Base-by-base conservation (phyloP, 2,797 vertebrate species). In the Garrulus glandarius region DNA sequence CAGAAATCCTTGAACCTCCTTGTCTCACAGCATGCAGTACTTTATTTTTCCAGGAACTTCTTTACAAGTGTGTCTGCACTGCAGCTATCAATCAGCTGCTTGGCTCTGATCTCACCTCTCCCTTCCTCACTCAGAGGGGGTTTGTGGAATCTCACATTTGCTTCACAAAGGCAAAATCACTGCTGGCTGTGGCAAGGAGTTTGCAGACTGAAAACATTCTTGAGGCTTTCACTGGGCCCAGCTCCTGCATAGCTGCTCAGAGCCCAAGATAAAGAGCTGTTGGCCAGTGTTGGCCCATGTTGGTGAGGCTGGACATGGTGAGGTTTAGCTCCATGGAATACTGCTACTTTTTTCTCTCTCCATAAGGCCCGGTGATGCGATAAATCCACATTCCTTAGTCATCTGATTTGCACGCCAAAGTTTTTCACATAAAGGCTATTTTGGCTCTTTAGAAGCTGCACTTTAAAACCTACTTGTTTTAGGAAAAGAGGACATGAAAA, bases 31-130 rank as follows among this genome's bases (percentile, higher is more conserved):
- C 63, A 22, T 13, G 46, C 23, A 57, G 6, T 4, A 3, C 27
- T 92, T 81, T 23, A 29, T 84, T 91, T 79, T 95, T 77, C 72
- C 83, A 71, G 79, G 56, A 92, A 60, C 49, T 47, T 46, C 69
- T 69, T 37, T 22, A 23, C 0, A 6, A 82, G n/a, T 16, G 43
- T 16, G 18, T 29, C 70, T 70, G 67, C 15, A 9, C n/a, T 69
- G 67, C 63, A 60, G 59, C 20, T 44, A 16, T 49, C 75, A 50
- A 10, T 41, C 75, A 57, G 75, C 64, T 85, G 44, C 79, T 63
- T 32, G 50, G n/a, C 70, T 69, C 83, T 82, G 27, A 17, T 53
- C 77, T 91, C 55, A 20, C 36, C 39, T 77, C 64, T 87, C 32
- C 27, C 19, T 59, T 75, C n/a, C 74, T 72, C 43, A 10, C 52